These are phyloP conservation scores for Montipora sp. DNA, from an alignment of 64 coral and sea anemone species.

Conservation along the genomic window DNA sequence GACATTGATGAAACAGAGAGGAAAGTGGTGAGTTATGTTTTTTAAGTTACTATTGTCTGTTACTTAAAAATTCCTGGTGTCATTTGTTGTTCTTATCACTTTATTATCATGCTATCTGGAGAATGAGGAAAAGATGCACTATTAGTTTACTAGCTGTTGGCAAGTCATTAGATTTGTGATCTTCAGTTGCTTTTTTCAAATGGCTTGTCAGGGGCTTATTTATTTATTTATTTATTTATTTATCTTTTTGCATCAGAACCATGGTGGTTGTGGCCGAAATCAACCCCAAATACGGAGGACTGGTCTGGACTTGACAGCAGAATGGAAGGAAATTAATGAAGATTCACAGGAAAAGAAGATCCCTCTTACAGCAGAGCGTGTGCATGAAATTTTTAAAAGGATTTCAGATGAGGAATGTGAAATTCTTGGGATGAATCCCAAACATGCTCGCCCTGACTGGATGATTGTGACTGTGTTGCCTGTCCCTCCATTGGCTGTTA, in stretches of 20 bases:
- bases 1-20: slow-evolving; percentile 83
- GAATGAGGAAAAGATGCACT: no score
- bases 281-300: slow-evolving; percentile 92
- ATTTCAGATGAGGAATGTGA: slow-evolving; percentile 98
- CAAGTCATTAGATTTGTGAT: neutral
- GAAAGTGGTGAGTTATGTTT: slow-evolving; percentile 70
- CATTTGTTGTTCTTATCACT: no score
- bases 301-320: slow-evolving; percentile 94
- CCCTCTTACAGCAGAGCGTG: slow-evolving; percentile 93
- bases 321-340: slow-evolving; percentile 99
- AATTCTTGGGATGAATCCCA: slow-evolving; percentile 87
- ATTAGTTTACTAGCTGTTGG: no score
- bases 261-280: slow-evolving; percentile 98
- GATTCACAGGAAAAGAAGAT: slow-evolving; percentile 99
- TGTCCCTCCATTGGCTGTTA: slow-evolving; percentile 93
- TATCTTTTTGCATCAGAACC: slow-evolving; percentile 50
- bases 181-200: neutral
- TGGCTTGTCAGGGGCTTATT: neutral
- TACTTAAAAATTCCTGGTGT: neutral
- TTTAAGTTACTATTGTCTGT: neutral
- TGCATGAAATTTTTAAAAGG: slow-evolving; percentile 97
- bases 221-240: neutral
- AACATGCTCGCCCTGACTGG: slow-evolving; percentile 94
- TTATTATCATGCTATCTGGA: no score
- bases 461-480: slow-evolving; percentile 97